A percentile compares a stretch with the other conserved stretches of the same genome.
These are phyloP conservation scores for Gadus macrocephalus DNA, from an alignment of 2,113 vertebrate species.

Conservation along the genomic window DNA sequence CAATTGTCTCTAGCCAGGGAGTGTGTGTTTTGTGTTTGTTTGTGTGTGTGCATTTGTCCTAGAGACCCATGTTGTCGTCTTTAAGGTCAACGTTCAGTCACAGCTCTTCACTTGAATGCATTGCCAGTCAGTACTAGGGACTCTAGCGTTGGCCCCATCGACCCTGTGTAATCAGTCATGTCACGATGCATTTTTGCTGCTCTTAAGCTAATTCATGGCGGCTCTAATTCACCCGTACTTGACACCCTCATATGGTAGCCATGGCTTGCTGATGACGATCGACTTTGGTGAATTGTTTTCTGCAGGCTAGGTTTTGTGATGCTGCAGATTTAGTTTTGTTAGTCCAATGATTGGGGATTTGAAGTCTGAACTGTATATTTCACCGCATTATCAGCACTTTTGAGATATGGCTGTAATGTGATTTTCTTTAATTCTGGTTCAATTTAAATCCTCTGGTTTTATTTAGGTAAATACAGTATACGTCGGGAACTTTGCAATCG, in stretches of 20 bases:
- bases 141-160: not conserved
- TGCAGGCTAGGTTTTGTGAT: not conserved
- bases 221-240: not conserved
- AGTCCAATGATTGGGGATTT: not conserved
- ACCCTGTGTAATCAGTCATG: not conserved
- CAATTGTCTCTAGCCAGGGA: not conserved
- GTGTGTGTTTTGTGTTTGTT: too few relatives aligned
- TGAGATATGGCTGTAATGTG: too few relatives aligned
- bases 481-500: too few relatives aligned
- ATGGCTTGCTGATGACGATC: not conserved
- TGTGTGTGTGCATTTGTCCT: too few relatives aligned
- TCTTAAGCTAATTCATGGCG: not conserved
- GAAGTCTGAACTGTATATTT: too few relatives aligned
- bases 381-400: too few relatives aligned
- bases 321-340: conserved; percentile 10
- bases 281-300: not conserved
- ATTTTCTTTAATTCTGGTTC: too few relatives aligned
- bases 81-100: not conserved
- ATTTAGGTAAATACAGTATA: too few relatives aligned
- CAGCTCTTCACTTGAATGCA: not conserved
- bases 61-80: not conserved
- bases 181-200: not conserved
- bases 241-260: not conserved
- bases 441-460: too few relatives aligned
- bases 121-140: not conserved